phyloP scores from a whole-genome alignment of 2,797 vertebrate species.

The Hypotaenidia okinawae region DNA sequence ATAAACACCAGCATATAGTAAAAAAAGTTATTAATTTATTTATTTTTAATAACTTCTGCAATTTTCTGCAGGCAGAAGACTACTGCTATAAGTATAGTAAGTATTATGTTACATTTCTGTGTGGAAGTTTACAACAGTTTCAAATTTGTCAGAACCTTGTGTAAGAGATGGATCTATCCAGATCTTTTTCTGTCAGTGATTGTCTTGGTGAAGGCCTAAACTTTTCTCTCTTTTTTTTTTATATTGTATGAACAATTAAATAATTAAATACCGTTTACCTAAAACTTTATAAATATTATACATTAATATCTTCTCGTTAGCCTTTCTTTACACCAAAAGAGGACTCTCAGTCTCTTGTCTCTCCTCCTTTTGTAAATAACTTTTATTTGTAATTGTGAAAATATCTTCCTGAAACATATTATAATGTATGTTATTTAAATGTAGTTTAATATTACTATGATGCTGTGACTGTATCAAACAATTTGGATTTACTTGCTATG shows the following conservation, averaged over 20 bases:
- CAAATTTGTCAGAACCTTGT: neutral
- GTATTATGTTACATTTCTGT: neutral
- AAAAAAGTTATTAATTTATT: neutral
- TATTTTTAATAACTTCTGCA: neutral
- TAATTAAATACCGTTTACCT: neutral
- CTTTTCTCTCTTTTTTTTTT: neutral
- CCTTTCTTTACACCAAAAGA: neutral
- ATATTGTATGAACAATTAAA: neutral
- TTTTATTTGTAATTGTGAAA: neutral
- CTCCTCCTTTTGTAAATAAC: neutral
- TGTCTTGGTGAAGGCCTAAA: neutral
- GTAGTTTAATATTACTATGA: neutral
- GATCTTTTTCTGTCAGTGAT: neutral
- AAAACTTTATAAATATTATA: neutral
- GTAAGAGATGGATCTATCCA: neutral
- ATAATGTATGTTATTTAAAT: neutral
- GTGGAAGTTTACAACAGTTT: neutral
- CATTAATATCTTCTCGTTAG: neutral
- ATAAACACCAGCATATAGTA: neutral
- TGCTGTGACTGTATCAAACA: neutral
- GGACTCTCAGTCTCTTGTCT: neutral
- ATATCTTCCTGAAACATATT: neutral
- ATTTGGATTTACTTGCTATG: neutral
- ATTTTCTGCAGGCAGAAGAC: neutral
- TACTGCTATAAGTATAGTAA: neutral